Conservation (phyloP, 2,113 vertebrate genomes). For the Melanerpes formicivorus region DNA sequence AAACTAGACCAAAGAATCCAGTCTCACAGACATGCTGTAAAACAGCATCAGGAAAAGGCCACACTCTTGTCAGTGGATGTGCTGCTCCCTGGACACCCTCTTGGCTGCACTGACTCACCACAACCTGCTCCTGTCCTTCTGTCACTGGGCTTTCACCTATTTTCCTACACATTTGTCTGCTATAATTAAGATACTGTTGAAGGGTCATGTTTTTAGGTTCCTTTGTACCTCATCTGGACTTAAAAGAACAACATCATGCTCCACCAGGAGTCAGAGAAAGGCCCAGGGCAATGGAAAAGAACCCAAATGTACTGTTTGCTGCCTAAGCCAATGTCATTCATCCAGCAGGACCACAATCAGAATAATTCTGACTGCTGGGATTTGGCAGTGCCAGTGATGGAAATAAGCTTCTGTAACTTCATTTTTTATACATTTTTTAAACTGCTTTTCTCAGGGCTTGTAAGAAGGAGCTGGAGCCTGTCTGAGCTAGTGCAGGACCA, state of each 20-base stretch:
- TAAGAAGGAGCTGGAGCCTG: not conserved
- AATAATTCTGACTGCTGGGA: not conserved
- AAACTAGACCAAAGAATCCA: not conserved
- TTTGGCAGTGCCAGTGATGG: not conserved
- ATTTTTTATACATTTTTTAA: not conserved
- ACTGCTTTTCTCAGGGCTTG: not conserved
- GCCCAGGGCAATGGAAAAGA: not conserved
- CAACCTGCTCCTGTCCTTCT: not conserved
- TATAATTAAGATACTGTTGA: not conserved
- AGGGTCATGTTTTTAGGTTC: not conserved
- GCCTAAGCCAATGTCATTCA: not conserved
- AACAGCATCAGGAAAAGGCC: not conserved
- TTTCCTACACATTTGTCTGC: not conserved
- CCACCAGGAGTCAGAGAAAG: not conserved
- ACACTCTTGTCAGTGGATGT: not conserved
- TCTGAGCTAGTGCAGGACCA: not conserved
- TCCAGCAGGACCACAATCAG: not conserved
- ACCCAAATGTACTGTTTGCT: not conserved
- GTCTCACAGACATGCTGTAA: not conserved
- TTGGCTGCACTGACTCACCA: not conserved
- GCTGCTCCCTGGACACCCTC: not conserved
- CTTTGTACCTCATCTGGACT: not conserved
- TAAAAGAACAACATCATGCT: not conserved
- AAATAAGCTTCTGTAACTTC: not conserved
- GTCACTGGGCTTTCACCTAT: fast-evolving